Evolutionary conservation across 2,113 vertebrate genomes (phyloP).

Genomic region (Rhinoderma darwinii): DNA sequence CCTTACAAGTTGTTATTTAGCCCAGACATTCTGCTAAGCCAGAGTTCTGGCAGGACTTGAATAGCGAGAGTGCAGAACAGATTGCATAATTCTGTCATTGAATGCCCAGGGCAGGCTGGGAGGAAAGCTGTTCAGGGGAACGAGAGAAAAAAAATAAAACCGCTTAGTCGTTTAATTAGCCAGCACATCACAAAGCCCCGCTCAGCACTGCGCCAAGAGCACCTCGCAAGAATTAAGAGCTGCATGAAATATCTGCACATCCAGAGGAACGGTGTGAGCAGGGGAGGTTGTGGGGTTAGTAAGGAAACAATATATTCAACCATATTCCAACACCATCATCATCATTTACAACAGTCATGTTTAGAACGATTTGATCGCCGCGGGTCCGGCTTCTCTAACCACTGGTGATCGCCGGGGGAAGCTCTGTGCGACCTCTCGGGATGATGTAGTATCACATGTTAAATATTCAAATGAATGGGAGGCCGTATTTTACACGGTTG

Average conservation of each 20-base stretch:
- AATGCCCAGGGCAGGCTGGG: constrained; percentile 48
- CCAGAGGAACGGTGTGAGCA: neutral
- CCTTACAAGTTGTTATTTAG: constrained; percentile 49
- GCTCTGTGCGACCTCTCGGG: too few species aligned
- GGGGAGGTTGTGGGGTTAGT: neutral
- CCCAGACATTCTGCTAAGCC: constrained; percentile 49
- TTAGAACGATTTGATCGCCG: too few species aligned
- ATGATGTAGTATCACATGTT: too few species aligned
- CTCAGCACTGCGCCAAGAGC: constrained; percentile 29
- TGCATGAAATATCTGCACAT: neutral
- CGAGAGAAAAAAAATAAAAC: neutral
- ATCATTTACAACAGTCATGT: too few species aligned
- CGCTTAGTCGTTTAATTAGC: constrained; percentile 54
- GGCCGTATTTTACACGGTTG: too few species aligned
- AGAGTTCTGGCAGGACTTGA: constrained; percentile 43
- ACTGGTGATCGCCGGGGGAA: neutral
- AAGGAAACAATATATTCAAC: too few species aligned
- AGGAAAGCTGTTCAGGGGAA: constrained; percentile 32
- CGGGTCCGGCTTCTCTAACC: neutral
- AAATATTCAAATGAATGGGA: too few species aligned
- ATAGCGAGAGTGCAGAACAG: constrained; percentile 52
- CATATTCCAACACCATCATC: too few species aligned
- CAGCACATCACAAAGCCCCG: constrained; percentile 39
- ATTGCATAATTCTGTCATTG: constrained; percentile 44
- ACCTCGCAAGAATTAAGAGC: constrained; percentile 14